Evolutionary conservation across 2,888 invertebrate genomes (phyloP), one percentile per base, ranked within the genome.

Genomic region (Noctua fimbriata): DNA sequence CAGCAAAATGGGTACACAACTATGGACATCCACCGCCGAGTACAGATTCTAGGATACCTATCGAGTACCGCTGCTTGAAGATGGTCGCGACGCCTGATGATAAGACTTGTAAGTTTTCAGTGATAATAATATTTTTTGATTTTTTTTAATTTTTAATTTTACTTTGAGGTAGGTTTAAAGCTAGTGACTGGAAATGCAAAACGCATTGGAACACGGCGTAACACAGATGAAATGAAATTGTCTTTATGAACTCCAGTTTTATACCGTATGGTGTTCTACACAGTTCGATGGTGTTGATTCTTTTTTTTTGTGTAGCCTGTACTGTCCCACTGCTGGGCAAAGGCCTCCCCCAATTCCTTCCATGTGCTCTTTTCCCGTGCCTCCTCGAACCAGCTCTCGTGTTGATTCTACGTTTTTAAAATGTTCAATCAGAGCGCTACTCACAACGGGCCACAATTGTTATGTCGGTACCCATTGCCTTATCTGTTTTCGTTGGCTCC

Each of bases 61-160:
- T 96, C 63, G 96, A 96, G 85, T 96, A 95, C 87, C 92, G 95
- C 14, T 97, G 97, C 76, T 86, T 96, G 83, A 96, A 96, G 89
- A 95, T 97, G 95, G 93, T 96, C 6, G 96, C 97, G 1, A 95
- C 96, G 16, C 97, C 96, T 1, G 96, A 97, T 92, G 95, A 97
- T 82, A 95, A 95, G 77, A 92, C 95, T 78, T 95, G 96, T 96
- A 89, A 94, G 95, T 67, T n/a, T 32, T 32, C 21, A 10, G 10
- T 7, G 32, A 63, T 63, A 63, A 4, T 63, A 21, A 1, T 28
- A 16, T 32, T 32, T 21, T 21, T 63, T n/a, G n/a, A n/a, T n/a
- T n/a, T n/a, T n/a, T n/a, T n/a, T n/a, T n/a, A n/a, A 9, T 32
- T 63, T 63, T 10, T 63, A n/a, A n/a, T 63, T 63, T 65, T 21